Base-by-base conservation (phyloP, 2,797 vertebrate genomes). In the Tympanoctomys barrerae region DNA sequence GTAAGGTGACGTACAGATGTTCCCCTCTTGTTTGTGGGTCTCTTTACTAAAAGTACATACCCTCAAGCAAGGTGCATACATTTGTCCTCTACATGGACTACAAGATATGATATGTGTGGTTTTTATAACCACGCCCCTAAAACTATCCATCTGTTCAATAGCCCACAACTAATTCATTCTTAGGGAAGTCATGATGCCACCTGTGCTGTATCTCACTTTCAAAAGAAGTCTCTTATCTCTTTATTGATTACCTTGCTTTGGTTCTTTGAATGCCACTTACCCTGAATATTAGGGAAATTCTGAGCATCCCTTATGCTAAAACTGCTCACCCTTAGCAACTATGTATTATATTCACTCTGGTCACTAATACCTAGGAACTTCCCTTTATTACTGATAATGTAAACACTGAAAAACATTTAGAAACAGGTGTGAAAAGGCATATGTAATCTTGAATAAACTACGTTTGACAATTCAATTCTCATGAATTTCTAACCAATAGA, bases 191-290 rank as follows among this genome's bases (percentile, higher is more conserved):
- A 57, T 75, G 36, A 59, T 70, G 89, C n/a, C 52, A 87, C 28
- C 4, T 83, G 13, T 57, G 90, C 49, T 66, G 16, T 93, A 46
- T 71, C 28, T 96, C 73, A 59, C 57, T 86, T 94, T 85, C 19
- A 70, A 24, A 0, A 73, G 33, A 42, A 79, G 71, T 14, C 78
- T 36, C 46, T 13, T 5, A 8, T 75, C 26, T 85, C 75, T 36
- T 52, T 33, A 71, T 11, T 85, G 9, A 75, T 91, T 22, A 64
- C 18, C 18, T 83, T 92, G n/a, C 46, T 94, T 83, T 89, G 28
- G 70, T 73, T 91, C 54, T 85, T 68, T 62, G 64, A 94, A 39
- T 86, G 3, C 0, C 21, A 90, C 39, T 61, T 82, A 21, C n/a
- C 46, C 9, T 92, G 68, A 90, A 92, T 62, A 46, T 75, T 54